phyloP scores from a whole-genome alignment of 2,888 invertebrate genomes.

The Stratiomys singularior region DNA sequence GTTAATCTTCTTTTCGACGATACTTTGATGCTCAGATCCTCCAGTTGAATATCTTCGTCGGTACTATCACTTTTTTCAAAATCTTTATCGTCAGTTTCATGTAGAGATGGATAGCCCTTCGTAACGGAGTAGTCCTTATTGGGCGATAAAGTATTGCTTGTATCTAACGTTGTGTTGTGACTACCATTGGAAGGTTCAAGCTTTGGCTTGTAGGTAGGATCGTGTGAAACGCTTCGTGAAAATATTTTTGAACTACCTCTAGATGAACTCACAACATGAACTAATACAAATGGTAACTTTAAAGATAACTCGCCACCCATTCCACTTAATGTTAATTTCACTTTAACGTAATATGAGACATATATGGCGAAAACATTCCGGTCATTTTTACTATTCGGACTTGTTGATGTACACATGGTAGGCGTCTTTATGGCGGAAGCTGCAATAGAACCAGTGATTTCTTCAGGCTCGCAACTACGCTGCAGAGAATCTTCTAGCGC shows the following conservation, averaged over 20 bases:
- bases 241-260: slow-evolving; percentile 18
- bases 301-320: slow-evolving; percentile 84
- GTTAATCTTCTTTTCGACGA: slow-evolving; percentile 17
- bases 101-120: background rate
- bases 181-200: slow-evolving; percentile 8
- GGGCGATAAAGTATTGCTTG: background rate
- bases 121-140: background rate
- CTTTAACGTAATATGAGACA: slow-evolving; percentile 91
- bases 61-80: slow-evolving; percentile 45
- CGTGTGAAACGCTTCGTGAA: background rate
- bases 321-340: slow-evolving; percentile 81
- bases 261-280: slow-evolving; percentile 67
- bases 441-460: slow-evolving; percentile 64
- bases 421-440: slow-evolving; percentile 71
- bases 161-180: background rate
- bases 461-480: slow-evolving; percentile 72
- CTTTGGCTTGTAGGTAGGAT: slow-evolving; percentile 25
- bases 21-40: background rate
- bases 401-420: slow-evolving; percentile 54
- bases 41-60: slow-evolving; percentile 25
- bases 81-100: background rate
- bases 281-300: slow-evolving; percentile 82
- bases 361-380: slow-evolving; percentile 90
- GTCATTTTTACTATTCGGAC: slow-evolving; percentile 68
- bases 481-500: slow-evolving; percentile 87